Evolutionary conservation across 2,888 invertebrate species (phyloP), one percentile per base, ranked within the genome.

Genomic region (Plebejus argus): DNA sequence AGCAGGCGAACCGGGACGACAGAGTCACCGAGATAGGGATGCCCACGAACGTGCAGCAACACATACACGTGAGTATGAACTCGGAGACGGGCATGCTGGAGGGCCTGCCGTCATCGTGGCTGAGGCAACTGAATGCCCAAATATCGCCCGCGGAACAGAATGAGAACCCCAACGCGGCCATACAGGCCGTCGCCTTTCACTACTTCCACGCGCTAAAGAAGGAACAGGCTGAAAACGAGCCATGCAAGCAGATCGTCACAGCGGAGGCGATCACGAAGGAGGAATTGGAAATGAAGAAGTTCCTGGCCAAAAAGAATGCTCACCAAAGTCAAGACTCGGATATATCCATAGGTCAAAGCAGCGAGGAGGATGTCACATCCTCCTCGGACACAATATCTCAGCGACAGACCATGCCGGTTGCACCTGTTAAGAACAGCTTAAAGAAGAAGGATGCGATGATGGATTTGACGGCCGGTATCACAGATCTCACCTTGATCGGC

Each of bases 131-230:
- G 82, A 96, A 97, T 85, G 95, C 96, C 20, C 97, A 98, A 87
- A 97, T 99, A 81, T 97, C 98, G 58, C 96, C 96, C 83, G 97
- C 96, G 66, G 98, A 98, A 87, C 98, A 98, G 90, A 96, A 96
- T 88, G 96, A 98, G 84, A 98, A 99, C 91, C 99, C 99, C 3
- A 96, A 96, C 84, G 98, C 98, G 58, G 98, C 98, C 1, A 96
- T 98, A 78, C 97, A 98, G 86, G 99, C 99, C 39, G 96, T 99
- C 77, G 98, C 98, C 85, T 98, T 97, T 87, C 98, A 98, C 87
- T 97, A 98, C 87, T 97, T 97, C 90, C 97, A 97, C 12, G 97
- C 97, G 82, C 81, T 83, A 70, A 97, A 97, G 86, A 97, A 97
- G 84, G 97, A 97, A 85, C 97, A 97, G 83, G 96, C 96, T 75